Evolutionary conservation across 2,888 invertebrate species (phyloP), one percentile per base, ranked within the genome.

Genomic region (Lysandra bellargus): DNA sequence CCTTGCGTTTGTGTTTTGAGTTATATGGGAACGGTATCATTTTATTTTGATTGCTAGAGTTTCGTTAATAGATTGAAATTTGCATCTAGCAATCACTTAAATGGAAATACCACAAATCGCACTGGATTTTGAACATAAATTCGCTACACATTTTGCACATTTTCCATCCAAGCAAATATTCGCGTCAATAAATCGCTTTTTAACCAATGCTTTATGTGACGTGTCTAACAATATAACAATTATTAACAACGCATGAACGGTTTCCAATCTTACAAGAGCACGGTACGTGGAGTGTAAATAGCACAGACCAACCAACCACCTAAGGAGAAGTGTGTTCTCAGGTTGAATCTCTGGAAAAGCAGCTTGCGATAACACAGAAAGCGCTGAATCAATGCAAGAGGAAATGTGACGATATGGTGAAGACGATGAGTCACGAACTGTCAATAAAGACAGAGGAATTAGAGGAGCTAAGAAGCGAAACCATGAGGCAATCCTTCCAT

Each of bases 311-410:
- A 83, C 80, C 86, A 86, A 87, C 83, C 85, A 87, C 89, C 83
- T 92, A 92, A 92, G 92, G 88, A 91, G 91, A 89, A 85, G 84
- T 93, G 90, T 93, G 89, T 94, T 92, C 93, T 88, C 94, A 95
- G 95, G 95, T 95, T 49, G 95, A 95, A 88, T 96, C 95, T 83
- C 89, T 96, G 85, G 96, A 95, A 87, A 92, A 94, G 84, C 95
- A 95, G 90, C 90, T 96, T 83, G 86, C 92, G 79, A 91, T 95
- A 81, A 91, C 96, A 80, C 94, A 95, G 80, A 90, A 93, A 83
- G 94, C 95, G 80, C 88, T 96, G 83, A 92, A 92, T n/a, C 92
- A 94, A 82, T 95, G 93, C 85, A 92, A 95, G 83, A 92, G 93
- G 83, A 94, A 94, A 80, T 95, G 94, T 81, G 95, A 95, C 80